Evolutionary conservation across 2,888 invertebrate genomes (phyloP).

Genomic region (Dinocampus coccinellae): DNA sequence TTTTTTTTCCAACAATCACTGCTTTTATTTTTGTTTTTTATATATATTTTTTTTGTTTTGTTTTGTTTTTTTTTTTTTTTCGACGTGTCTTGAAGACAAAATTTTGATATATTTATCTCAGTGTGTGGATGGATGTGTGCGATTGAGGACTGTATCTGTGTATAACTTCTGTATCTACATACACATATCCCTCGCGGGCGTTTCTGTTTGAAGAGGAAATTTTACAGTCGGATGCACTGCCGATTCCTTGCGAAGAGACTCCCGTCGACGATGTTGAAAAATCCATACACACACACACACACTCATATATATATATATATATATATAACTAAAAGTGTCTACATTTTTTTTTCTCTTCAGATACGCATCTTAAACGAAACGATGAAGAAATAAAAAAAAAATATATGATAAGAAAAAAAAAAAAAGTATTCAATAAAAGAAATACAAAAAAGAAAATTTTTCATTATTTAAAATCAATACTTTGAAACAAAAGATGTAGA

Average conservation of each 20-base stretch:
- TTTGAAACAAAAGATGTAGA: slow-evolving; percentile 18
- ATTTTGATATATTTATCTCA: slow-evolving; percentile 17
- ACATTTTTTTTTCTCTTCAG: slow-evolving; percentile 15
- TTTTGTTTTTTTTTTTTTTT: slow-evolving; percentile 19
- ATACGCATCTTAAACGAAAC: slow-evolving; percentile 21
- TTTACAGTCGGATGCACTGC: slow-evolving; percentile 65
- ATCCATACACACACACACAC: not conserved
- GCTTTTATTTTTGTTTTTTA: not conserved
- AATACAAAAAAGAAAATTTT: slow-evolving; percentile 18
- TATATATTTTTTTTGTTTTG: no score
- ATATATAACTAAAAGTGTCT: not conserved
- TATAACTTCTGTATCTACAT: not conserved
- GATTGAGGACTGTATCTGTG: not conserved
- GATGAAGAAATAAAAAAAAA: slow-evolving; percentile 3
- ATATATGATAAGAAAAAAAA: not conserved
- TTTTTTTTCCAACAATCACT: not conserved
- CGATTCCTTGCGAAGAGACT: slow-evolving; percentile 46
- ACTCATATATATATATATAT: not conserved
- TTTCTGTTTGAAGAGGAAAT: slow-evolving; percentile 66
- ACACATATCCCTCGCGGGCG: slow-evolving; percentile 25
- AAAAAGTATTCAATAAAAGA: not conserved
- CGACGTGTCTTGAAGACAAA: slow-evolving; percentile 3
- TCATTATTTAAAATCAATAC: slow-evolving; percentile 36
- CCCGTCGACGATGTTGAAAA: slow-evolving; percentile 17
- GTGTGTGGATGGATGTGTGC: slow-evolving; percentile 1